Evolutionary conservation across 2,888 invertebrate species (phyloP).

Genomic region (Isoperla grammatica): DNA sequence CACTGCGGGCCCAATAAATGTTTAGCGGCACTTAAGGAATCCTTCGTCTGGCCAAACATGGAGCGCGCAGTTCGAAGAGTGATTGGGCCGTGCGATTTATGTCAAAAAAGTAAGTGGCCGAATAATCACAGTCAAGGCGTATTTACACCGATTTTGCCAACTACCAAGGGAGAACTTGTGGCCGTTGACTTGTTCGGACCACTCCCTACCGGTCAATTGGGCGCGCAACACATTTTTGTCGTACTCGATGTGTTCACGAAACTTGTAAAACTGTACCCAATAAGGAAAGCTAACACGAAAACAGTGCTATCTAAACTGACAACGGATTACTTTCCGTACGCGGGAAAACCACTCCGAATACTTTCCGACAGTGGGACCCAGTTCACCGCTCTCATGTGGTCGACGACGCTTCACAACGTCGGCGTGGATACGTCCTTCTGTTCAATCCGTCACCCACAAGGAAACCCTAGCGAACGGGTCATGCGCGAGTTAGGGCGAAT

Average conservation of each 20-base stretch:
- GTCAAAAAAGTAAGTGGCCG: no score
- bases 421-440: slow-evolving; percentile 23
- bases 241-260: slow-evolving; percentile 11
- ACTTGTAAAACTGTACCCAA: slow-evolving; percentile 8
- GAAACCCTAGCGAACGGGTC: no score
- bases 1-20: no score
- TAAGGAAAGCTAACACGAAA: slow-evolving; percentile 15
- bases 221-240: slow-evolving; percentile 4
- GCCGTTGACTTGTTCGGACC: slow-evolving; percentile 32
- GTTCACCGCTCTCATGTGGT: background rate
- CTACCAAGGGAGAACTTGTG: slow-evolving; percentile 28
- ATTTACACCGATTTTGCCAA: background rate
- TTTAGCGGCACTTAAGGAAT: no score
- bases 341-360: background rate
- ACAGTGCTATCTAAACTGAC: background rate
- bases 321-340: no score
- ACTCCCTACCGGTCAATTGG: slow-evolving; percentile 27
- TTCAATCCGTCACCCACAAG: no score
- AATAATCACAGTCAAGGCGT: no score
- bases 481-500: no score
- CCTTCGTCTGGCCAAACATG: no score
- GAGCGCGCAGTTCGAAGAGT: no score
- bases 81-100: no score
- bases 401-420: background rate
- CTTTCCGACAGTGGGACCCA: slow-evolving; percentile 10